Evolutionary conservation across 2,797 vertebrate species (phyloP), one percentile per base, ranked within the genome.

Genomic region (Phoebastria nigripes): DNA sequence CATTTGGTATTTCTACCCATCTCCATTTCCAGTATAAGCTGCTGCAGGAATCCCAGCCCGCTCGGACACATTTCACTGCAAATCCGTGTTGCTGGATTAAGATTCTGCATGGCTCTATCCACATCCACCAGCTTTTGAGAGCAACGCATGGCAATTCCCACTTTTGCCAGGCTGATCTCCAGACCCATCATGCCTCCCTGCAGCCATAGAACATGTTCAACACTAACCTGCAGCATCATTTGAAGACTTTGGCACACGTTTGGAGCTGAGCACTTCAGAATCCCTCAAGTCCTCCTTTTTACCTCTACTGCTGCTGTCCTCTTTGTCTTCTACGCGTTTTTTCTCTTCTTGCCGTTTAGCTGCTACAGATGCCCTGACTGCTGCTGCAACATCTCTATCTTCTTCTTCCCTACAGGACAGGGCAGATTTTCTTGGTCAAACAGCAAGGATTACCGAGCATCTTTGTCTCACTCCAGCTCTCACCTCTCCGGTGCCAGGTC

Each of bases 351-450:
- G 99, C 65, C 98, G 94, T 37, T 97, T 98, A 12, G 97, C 97
- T 4, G 98, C 99, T 91, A 99, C 93, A 2, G 99, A 99, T 0
- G 99, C 99, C 91, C 98, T 97, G 91, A 99, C 98, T 9, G 99
- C 99, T 12, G 99, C 99, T 9, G 99, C 99, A 72, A 99, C 62
- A 10, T 99, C 99, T 78, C 99, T 95, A 96, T 99, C 99, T 81
- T 99, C 99, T 86, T 99, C 99, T 79, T 99, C 99, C 93, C 99
- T 99, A 56, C 14, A 49, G 86, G 51, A 84, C 39, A 81, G 63
- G 47, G 46, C 41, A 85, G 22, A 54, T 17, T 70, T 44, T 91
- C 89, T 96, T 19, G 46, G 72, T 89, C 42, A 94, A 19, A 77
- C 7, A 73, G 76, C 15, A 44, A 21, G 41, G 78, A 35, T 22